Evolutionary conservation across 2,797 vertebrate species (phyloP).

Genomic region (Clamator glandarius): DNA sequence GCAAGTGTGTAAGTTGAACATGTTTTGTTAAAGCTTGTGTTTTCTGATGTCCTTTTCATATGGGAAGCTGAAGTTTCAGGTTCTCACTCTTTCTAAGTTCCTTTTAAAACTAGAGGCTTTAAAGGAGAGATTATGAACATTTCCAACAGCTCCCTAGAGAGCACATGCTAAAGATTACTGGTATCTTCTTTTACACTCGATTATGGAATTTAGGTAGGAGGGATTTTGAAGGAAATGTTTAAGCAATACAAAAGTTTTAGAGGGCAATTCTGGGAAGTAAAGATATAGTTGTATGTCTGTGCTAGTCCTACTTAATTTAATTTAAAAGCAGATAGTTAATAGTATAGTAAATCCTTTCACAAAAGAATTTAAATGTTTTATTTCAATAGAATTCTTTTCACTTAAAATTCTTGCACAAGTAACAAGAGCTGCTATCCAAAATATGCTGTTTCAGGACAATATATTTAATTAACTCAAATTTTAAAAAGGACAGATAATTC

Average conservation of each 20-base stretch:
- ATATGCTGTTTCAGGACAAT: background rate
- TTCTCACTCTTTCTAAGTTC: background rate
- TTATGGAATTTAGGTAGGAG: background rate
- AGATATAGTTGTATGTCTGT: background rate
- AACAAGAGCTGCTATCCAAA: background rate
- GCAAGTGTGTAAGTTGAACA: fast-evolving
- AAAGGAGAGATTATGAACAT: background rate
- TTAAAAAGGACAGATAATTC: constrained; percentile 15
- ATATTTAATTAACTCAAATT: constrained; percentile 22
- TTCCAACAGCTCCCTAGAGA: background rate
- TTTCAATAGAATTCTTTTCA: background rate
- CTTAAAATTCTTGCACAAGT: background rate
- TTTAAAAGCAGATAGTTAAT: background rate
- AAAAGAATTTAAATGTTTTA: background rate
- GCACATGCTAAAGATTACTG: background rate
- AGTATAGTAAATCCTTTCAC: background rate
- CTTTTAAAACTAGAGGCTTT: background rate
- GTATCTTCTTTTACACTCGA: background rate
- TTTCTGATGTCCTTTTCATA: background rate
- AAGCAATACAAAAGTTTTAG: constrained; percentile 13
- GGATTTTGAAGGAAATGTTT: background rate
- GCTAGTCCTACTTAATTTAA: background rate
- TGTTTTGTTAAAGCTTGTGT: background rate
- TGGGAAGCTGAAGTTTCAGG: background rate
- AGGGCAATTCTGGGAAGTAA: background rate